phyloP scores from a whole-genome alignment of 1,140 invertebrate genomes.

The Manduca sexta region DNA sequence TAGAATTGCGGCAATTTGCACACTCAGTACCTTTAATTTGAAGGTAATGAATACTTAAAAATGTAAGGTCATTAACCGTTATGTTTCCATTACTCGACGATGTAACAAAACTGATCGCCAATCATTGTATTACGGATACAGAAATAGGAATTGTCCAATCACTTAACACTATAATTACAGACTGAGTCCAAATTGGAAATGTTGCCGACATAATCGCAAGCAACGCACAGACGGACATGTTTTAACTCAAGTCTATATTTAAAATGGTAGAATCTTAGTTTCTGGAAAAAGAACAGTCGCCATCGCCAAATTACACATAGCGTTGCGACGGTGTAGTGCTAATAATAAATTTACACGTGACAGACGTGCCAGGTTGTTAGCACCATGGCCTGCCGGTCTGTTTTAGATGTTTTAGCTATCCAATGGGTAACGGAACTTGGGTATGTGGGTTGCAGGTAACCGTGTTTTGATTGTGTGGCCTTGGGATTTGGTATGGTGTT shows the following conservation, averaged over 20 bases:
- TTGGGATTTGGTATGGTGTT: too few species aligned
- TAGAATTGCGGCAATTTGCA: too few species aligned
- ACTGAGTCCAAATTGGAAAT: too few species aligned
- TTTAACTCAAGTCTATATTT: slow-evolving; percentile 12
- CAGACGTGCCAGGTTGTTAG: slow-evolving; percentile 22
- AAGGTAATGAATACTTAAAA: too few species aligned
- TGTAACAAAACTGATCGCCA: too few species aligned
- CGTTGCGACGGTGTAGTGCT: slow-evolving; percentile 23
- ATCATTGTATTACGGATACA: too few species aligned
- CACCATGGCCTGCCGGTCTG: slow-evolving; percentile 10
- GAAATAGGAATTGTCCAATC: too few species aligned
- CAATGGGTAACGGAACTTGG: slow-evolving; percentile 5
- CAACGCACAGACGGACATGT: not conserved
- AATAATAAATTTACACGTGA: slow-evolving; percentile 29
- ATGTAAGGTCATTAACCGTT: too few species aligned
- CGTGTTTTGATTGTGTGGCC: too few species aligned
- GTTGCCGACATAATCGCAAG: not conserved
- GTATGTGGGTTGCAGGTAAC: not conserved
- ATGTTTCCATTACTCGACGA: too few species aligned
- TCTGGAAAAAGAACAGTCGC: slow-evolving; percentile 6
- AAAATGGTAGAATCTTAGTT: slow-evolving; percentile 1
- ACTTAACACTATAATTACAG: too few species aligned
- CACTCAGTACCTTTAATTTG: too few species aligned
- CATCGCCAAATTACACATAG: slow-evolving; percentile 8
- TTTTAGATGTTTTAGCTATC: slow-evolving; percentile 1